phyloP scores from a whole-genome alignment of 2,797 vertebrate species.

The Cyclura pinguis region DNA sequence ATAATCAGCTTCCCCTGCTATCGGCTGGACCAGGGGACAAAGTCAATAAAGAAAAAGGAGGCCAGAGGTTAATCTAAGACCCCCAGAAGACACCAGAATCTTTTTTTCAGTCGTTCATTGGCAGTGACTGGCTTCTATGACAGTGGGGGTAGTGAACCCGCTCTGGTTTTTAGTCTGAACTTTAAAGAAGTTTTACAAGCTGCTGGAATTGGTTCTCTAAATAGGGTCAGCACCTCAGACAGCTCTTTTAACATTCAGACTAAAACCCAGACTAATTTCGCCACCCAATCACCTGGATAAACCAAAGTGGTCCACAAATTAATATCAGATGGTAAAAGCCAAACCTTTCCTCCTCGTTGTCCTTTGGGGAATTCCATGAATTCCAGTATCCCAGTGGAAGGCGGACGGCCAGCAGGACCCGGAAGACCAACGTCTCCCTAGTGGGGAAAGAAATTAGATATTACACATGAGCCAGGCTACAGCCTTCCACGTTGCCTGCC shows the following conservation, averaged over 20 bases:
- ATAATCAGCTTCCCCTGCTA: not conserved
- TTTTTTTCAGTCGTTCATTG: not conserved
- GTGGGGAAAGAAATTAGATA: not conserved
- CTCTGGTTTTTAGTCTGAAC: too few relatives aligned
- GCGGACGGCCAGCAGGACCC: constrained; percentile 87
- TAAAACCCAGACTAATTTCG: too few relatives aligned
- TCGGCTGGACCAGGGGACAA: not conserved
- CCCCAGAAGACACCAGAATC: not conserved
- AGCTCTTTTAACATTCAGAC: too few relatives aligned
- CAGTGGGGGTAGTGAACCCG: too few relatives aligned
- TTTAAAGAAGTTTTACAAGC: too few relatives aligned
- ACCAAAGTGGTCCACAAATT: not conserved
- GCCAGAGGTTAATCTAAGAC: not conserved
- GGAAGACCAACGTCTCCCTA: constrained; percentile 90
- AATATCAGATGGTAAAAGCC: constrained; percentile 45
- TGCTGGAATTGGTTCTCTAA: too few relatives aligned
- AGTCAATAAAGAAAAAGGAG: not conserved
- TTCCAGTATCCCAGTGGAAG: constrained; percentile 87
- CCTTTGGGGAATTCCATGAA: constrained; percentile 92
- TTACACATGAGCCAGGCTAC: too few relatives aligned
- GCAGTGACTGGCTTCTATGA: too few relatives aligned
- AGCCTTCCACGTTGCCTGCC: too few relatives aligned
- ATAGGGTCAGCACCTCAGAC: too few relatives aligned
- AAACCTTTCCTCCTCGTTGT: constrained; percentile 90
- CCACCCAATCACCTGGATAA: too few relatives aligned